These are phyloP conservation scores for Andrena trimmerana DNA, from an alignment of 2,888 invertebrate species.

Conservation along the genomic window DNA sequence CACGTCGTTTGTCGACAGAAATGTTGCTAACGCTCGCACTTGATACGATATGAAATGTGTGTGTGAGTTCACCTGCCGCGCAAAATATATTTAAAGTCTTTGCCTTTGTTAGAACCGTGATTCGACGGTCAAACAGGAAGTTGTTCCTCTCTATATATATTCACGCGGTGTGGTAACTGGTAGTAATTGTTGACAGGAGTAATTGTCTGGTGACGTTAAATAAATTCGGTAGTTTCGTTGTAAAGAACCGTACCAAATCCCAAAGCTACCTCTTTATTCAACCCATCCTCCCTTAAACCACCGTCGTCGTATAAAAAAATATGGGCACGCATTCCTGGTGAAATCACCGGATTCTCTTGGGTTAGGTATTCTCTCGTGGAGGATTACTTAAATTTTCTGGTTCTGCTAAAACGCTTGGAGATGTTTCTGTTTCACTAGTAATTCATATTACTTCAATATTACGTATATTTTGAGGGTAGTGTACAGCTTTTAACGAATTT, in stretches of 20 bases:
- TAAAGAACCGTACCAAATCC: slow-evolving; percentile 6
- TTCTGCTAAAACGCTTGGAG: not conserved
- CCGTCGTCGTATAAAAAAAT: not conserved
- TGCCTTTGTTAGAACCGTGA: not conserved
- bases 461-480: not conserved
- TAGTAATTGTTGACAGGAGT: slow-evolving; percentile 24
- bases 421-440: not conserved
- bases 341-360: not conserved
- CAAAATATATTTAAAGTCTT: not conserved
- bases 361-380: not conserved
- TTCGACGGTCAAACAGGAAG: not conserved
- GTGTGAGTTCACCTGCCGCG: not conserved
- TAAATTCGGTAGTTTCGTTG: not conserved
- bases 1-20: not conserved
- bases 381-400: not conserved
- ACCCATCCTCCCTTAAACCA: slow-evolving; percentile 3
- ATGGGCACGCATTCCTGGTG: not conserved
- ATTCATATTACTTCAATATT: too few species aligned
- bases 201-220: not conserved
- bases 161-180: not conserved
- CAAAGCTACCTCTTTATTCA: slow-evolving; percentile 16
- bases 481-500: not conserved
- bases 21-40: not conserved
- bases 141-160: not conserved
- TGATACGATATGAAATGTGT: not conserved